Percentiles rank a stretch among this genome's conserved stretches.
Evolutionary conservation across 37 sponge, comb jelly and placozoan species (phyloP).

Genomic region (Ephydatia muelleri): DNA sequence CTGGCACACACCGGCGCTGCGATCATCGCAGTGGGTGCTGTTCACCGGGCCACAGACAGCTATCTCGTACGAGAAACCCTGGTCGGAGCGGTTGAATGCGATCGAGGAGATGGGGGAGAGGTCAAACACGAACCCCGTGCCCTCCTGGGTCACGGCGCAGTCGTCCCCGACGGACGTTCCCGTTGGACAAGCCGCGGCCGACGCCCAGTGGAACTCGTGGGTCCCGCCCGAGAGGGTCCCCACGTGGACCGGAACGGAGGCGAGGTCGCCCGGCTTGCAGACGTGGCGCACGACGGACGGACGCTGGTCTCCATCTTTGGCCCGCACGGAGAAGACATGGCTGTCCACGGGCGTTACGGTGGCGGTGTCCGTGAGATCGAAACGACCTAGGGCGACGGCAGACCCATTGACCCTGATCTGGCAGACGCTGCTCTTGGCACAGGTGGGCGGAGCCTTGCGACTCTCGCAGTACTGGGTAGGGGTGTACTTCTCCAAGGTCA

Average conservation of each 20-base stretch:
- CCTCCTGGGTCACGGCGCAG: constrained; percentile 51
- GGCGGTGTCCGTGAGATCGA: constrained; percentile 18
- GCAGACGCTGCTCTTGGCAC: constrained; percentile 60
- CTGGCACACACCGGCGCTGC: constrained; percentile 51
- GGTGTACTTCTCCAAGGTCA: background rate
- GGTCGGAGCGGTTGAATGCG: background rate
- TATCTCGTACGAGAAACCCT: constrained; percentile 38
- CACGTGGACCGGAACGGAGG: constrained; percentile 40
- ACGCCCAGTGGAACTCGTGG: constrained; percentile 73
- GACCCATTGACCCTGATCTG: constrained; percentile 25
- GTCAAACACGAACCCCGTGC: constrained; percentile 50
- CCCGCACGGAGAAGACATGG: constrained; percentile 37
- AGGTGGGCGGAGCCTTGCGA: constrained; percentile 33
- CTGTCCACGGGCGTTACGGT: constrained; percentile 3
- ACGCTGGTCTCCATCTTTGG: background rate
- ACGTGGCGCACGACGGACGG: constrained; percentile 54
- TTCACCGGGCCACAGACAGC: constrained; percentile 43
- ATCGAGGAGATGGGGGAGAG: constrained; percentile 35
- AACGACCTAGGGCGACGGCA: constrained; percentile 36
- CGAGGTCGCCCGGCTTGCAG: constrained; percentile 58
- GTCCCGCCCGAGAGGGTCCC: background rate
- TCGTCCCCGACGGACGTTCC: constrained; percentile 17
- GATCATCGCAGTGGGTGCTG: background rate
- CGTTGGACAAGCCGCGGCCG: constrained; percentile 62
- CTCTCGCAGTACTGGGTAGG: constrained; percentile 46